phyloP scores from a whole-genome alignment of 2,797 vertebrate species.

The Spinus pinus region DNA sequence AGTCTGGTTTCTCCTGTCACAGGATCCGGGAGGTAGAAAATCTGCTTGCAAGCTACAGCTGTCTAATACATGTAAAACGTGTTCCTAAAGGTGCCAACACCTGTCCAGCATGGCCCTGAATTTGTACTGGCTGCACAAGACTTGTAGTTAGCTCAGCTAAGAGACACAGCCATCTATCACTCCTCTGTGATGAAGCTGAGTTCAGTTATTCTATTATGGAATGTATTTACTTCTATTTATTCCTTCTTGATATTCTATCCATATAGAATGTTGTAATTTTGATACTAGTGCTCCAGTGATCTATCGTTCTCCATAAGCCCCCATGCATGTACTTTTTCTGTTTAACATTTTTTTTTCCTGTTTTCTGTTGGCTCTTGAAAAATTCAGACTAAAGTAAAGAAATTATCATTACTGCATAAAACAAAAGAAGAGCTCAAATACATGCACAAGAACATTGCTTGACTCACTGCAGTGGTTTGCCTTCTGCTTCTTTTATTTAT shows the following conservation, averaged over 20 bases:
- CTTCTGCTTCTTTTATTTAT: background rate
- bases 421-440: background rate
- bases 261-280: background rate
- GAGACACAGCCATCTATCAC: background rate
- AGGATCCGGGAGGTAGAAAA: background rate
- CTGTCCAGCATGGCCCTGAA: background rate
- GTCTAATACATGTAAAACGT: background rate
- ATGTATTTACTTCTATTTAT: background rate
- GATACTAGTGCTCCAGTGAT: background rate
- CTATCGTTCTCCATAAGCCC: background rate
- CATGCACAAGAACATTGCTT: background rate
- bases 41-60: background rate
- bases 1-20: background rate
- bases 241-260: background rate
- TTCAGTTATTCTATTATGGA: background rate
- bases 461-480: background rate
- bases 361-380: background rate
- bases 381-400: background rate
- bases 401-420: background rate
- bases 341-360: background rate
- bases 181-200: background rate
- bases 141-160: background rate
- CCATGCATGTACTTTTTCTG: background rate
- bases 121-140: background rate
- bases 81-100: background rate